Percentiles rank a stretch among this genome's conserved stretches.
These are phyloP conservation scores for Drosophila biarmipes DNA, from an alignment of 1,140 invertebrate species.

Conservation along the genomic window DNA sequence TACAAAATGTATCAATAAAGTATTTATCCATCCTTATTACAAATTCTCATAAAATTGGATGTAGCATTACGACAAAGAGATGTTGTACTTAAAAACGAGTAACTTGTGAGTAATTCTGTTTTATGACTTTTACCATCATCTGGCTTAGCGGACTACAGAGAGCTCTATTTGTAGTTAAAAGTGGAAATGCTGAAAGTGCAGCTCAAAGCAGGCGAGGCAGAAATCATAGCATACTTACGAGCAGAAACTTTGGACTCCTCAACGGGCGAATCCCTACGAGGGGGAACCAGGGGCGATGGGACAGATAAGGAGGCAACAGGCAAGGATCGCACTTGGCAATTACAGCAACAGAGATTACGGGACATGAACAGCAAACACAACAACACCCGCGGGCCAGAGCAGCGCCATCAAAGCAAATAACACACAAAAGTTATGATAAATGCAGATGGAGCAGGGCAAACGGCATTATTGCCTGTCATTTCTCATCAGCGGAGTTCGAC, in stretches of 20 bases:
- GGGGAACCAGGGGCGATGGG: constrained; percentile 44
- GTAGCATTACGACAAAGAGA: background rate
- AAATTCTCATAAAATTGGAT: background rate
- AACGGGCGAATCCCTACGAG: constrained; percentile 32
- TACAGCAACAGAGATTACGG: constrained; percentile 46
- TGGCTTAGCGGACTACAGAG: background rate
- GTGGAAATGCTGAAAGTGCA: background rate
- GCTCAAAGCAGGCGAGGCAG: constrained; percentile 3
- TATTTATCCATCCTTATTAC: background rate
- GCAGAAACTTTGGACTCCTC: constrained; percentile 1
- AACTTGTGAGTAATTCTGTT: background rate
- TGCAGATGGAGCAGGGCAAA: constrained; percentile 78
- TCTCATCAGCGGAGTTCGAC: constrained; percentile 67
- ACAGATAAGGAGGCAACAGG: constrained; percentile 50
- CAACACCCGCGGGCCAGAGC: constrained; percentile 33
- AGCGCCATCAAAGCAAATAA: constrained; percentile 73
- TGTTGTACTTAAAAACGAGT: background rate
- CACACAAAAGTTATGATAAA: constrained; percentile 79
- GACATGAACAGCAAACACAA: constrained; percentile 24
- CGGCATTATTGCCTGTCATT: constrained; percentile 81
- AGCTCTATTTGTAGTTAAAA: background rate
- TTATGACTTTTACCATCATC: background rate
- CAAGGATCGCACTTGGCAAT: constrained; percentile 49
- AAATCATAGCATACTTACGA: constrained; percentile 41
- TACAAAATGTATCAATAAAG: no score